Percentiles rank a stretch among this genome's conserved stretches.
phyloP scores from a whole-genome alignment of 2,888 invertebrate species.

The Mesorhabditis spiculigera region DNA sequence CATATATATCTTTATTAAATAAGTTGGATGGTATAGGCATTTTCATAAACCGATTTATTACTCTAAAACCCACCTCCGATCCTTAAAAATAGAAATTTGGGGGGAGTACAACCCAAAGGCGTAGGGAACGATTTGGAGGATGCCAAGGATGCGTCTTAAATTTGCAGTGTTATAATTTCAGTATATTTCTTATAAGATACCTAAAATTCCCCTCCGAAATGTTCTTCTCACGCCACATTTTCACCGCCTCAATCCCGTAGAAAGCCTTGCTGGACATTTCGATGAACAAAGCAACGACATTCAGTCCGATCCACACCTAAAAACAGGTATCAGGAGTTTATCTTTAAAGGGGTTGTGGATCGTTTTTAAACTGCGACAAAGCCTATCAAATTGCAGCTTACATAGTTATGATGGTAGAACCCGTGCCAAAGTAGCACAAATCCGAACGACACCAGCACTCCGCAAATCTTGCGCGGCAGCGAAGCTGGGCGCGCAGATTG shows the following conservation, averaged over 20 bases:
- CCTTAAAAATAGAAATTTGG: constrained; percentile 58
- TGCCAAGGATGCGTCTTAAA: neutral
- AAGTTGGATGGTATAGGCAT: too few relatives aligned
- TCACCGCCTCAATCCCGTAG: constrained; percentile 41
- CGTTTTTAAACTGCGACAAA: neutral
- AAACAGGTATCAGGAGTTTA: neutral
- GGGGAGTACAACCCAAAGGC: constrained; percentile 57
- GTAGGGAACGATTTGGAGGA: constrained; percentile 50
- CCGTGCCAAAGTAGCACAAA: constrained; percentile 63
- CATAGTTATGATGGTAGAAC: constrained; percentile 58
- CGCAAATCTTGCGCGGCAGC: constrained; percentile 58
- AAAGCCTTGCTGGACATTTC: constrained; percentile 56
- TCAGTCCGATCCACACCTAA: constrained; percentile 60
- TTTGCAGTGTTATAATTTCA: neutral
- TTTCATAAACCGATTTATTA: too few relatives aligned
- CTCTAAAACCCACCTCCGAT: constrained; percentile 14
- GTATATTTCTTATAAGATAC: neutral
- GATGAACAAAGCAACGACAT: constrained; percentile 60
- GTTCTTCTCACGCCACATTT: constrained; percentile 37
- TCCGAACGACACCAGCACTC: constrained; percentile 59
- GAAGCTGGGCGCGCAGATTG: constrained; percentile 61
- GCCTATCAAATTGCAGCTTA: constrained; percentile 15
- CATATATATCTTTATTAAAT: too few relatives aligned
- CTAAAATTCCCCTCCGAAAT: constrained; percentile 51
- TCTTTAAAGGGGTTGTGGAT: neutral